phyloP scores from a whole-genome alignment of 35 echinoderm and acorn worm species.

The Lytechinus variegatus region DNA sequence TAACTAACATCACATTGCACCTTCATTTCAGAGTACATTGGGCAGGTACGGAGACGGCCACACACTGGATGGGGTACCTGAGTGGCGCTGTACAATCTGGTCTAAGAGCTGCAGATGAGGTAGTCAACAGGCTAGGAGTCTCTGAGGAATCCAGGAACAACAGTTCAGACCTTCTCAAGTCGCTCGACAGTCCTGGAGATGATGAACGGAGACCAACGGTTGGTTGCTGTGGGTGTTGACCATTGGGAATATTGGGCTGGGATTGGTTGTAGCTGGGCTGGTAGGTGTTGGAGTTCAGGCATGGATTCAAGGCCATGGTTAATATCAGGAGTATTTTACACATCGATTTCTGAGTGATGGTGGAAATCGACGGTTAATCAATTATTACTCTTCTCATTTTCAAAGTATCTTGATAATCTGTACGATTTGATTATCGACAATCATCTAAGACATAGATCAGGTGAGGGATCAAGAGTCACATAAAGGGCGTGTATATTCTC shows the following conservation, averaged over 20 bases:
- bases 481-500: too few species aligned
- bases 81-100: slow-evolving; percentile 93
- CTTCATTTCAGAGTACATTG: slow-evolving; percentile 76
- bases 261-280: background rate
- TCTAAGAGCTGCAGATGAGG: slow-evolving; percentile 81
- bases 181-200: background rate
- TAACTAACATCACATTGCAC: too few species aligned
- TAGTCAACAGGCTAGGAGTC: slow-evolving; percentile 55
- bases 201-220: background rate
- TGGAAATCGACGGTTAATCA: too few species aligned
- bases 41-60: slow-evolving; percentile 93
- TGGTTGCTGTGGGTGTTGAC: background rate
- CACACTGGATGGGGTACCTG: slow-evolving; percentile 78
- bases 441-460: too few species aligned
- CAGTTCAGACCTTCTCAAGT: background rate
- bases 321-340: too few species aligned
- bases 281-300: background rate
- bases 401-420: too few species aligned
- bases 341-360: too few species aligned
- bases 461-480: too few species aligned
- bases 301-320: background rate
- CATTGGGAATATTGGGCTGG: background rate
- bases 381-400: too few species aligned
- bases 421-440: too few species aligned
- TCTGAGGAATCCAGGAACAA: background rate